These are phyloP conservation scores for Phylloscopus trochilus DNA, from an alignment of 2,113 vertebrate genomes.

Conservation along the genomic window DNA sequence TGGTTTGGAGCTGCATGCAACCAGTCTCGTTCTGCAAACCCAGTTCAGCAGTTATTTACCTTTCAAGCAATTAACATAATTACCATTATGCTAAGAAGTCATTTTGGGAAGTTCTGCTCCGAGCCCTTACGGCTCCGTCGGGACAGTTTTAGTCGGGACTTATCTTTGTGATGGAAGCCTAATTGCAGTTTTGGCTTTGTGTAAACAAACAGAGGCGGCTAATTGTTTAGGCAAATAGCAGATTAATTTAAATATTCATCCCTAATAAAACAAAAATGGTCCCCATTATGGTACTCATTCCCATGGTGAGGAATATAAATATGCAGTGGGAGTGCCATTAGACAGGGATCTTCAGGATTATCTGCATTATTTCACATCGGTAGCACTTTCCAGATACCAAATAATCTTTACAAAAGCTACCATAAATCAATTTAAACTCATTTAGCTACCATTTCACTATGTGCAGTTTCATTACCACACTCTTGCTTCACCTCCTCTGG, in stretches of 20 bases:
- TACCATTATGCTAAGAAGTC: constrained; percentile 81
- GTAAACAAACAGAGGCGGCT: constrained; percentile 77
- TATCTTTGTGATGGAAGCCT: constrained; percentile 82
- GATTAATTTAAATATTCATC: constrained; percentile 89
- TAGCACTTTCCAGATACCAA: constrained; percentile 76
- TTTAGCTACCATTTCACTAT: constrained; percentile 79
- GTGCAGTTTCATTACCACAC: constrained; percentile 80
- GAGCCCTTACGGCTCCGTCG: constrained; percentile 72
- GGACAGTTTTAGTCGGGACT: constrained; percentile 80
- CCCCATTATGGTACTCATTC: constrained; percentile 78
- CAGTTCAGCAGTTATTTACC: constrained; percentile 81
- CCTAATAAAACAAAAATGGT: constrained; percentile 84
- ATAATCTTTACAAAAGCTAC: constrained; percentile 79
- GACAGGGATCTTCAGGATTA: constrained; percentile 77
- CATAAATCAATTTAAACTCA: constrained; percentile 84
- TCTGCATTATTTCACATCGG: constrained; percentile 76
- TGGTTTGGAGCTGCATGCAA: not conserved
- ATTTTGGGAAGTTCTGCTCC: constrained; percentile 79
- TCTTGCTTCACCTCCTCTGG: constrained; percentile 72
- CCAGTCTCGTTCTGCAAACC: constrained; percentile 47
- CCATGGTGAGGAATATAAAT: constrained; percentile 80
- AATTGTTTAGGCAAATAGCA: constrained; percentile 87
- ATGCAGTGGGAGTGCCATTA: constrained; percentile 80
- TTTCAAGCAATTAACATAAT: constrained; percentile 81
- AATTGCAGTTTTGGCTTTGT: constrained; percentile 85